Evolutionary conservation across 1,140 invertebrate genomes (phyloP).

Genomic region (Meloidogyne exigua): DNA sequence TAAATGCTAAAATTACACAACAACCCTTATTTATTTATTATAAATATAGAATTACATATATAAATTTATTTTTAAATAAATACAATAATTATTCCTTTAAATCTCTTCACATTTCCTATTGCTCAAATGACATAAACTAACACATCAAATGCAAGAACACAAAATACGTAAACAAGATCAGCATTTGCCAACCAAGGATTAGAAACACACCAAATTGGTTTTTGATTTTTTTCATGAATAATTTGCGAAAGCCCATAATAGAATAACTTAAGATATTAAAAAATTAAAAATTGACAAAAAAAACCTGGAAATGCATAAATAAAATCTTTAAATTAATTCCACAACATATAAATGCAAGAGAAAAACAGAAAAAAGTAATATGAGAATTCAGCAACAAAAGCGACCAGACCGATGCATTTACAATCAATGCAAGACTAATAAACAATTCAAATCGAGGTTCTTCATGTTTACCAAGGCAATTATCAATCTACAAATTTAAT

Average conservation of each 20-base stretch:
- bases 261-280: not conserved
- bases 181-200: not conserved
- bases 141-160: not conserved
- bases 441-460: not conserved
- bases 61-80: too few relatives aligned
- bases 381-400: not conserved
- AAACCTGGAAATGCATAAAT: not conserved
- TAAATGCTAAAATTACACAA: too few relatives aligned
- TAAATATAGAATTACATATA: too few relatives aligned
- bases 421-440: not conserved
- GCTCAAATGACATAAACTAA: not conserved
- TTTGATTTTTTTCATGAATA: not conserved
- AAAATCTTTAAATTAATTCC: not conserved
- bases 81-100: not conserved
- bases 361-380: not conserved
- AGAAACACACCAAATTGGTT: not conserved
- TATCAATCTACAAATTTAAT: not conserved
- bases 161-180: not conserved
- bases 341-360: not conserved
- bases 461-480: not conserved
- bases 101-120: not conserved
- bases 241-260: not conserved
- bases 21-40: too few relatives aligned
- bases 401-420: not conserved
- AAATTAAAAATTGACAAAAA: not conserved